phyloP scores from a whole-genome alignment of 2,797 vertebrate genomes.

The Pangasius mekongensis region DNA sequence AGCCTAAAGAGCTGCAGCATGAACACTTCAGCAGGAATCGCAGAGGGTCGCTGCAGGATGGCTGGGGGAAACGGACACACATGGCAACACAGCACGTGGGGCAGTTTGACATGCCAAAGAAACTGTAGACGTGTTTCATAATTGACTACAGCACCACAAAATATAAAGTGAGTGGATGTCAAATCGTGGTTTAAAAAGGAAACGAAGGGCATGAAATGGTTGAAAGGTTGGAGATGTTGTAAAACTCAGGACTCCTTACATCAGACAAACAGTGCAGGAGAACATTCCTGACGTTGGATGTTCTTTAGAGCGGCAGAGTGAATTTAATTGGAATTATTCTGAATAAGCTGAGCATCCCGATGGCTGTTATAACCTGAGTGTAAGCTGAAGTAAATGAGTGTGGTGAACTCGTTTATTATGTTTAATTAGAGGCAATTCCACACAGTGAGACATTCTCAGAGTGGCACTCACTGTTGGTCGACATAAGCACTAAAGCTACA shows the following conservation, averaged over 20 bases:
- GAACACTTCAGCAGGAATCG: neutral
- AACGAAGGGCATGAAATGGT: neutral
- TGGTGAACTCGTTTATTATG: conserved; percentile 14
- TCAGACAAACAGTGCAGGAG: neutral
- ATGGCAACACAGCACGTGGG: neutral
- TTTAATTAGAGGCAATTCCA: conserved; percentile 14
- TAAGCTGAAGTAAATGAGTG: conserved; percentile 1
- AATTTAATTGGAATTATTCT: neutral
- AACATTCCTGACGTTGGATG: neutral
- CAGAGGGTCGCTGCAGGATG: neutral
- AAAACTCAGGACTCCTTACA: neutral
- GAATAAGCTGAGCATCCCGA: neutral
- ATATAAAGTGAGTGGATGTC: neutral
- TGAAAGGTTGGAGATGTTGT: neutral
- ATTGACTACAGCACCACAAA: neutral
- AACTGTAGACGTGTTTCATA: neutral
- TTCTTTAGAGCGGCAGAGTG: neutral
- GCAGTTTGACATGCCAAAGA: neutral
- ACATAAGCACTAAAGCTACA: neutral
- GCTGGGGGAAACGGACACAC: neutral
- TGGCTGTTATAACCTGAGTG: neutral
- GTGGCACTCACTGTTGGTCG: neutral
- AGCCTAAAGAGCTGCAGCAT: neutral
- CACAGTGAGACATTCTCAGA: conserved; percentile 7
- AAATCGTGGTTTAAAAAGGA: neutral